A percentile compares a stretch with the other conserved stretches of the same genome.
These are phyloP conservation scores for Eurytoma adleriae DNA, from an alignment of 2,888 invertebrate species.

Conservation along the genomic window DNA sequence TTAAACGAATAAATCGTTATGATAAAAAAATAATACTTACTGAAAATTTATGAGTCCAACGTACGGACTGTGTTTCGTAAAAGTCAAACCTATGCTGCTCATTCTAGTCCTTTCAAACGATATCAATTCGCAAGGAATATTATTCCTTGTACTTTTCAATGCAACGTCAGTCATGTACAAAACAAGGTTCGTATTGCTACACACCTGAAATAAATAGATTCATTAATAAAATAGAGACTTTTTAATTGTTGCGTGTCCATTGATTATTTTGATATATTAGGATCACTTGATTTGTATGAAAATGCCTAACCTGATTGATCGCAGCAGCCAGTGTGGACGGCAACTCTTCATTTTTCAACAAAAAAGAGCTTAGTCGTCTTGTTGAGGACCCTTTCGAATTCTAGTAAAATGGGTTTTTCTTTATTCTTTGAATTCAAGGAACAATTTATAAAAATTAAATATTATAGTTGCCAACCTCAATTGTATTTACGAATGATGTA, in stretches of 20 bases:
- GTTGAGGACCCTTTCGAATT: neutral
- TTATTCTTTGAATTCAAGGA: neutral
- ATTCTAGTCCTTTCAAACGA: conserved; percentile 18
- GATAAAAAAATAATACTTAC: conserved; percentile 19
- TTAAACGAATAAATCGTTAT: too few species aligned
- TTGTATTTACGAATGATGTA: conserved; percentile 8
- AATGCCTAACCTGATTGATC: conserved; percentile 20
- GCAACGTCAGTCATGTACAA: conserved; percentile 23
- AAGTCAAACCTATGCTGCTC: conserved; percentile 27
- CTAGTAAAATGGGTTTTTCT: neutral
- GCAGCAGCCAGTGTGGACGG: conserved; percentile 19
- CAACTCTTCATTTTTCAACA: conserved; percentile 14
- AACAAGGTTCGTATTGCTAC: neutral
- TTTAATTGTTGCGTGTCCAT: too few species aligned
- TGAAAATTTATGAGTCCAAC: conserved; percentile 42
- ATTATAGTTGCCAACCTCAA: conserved; percentile 23
- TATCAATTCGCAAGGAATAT: conserved; percentile 27
- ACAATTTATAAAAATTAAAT: too few species aligned
- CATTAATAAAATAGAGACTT: too few species aligned
- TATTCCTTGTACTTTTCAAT: neutral
- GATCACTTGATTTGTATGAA: neutral
- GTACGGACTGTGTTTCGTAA: conserved; percentile 47
- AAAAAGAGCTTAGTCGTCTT: neutral
- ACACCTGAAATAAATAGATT: conserved; percentile 20
- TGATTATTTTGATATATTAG: neutral